Evolutionary conservation across 1,140 invertebrate species (phyloP).

Genomic region (Tribolium castaneum): DNA sequence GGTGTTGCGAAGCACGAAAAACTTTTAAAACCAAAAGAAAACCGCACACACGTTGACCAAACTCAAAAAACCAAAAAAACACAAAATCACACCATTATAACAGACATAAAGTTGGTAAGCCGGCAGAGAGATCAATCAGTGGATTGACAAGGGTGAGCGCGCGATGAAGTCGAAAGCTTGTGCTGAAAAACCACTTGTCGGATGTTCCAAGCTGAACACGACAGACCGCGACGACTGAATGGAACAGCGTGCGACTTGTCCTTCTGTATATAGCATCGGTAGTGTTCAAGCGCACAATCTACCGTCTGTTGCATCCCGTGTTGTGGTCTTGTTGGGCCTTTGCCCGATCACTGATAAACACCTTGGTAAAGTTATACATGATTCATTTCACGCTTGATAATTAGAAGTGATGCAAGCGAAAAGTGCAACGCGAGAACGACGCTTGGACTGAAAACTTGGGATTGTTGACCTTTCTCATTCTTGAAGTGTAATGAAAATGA

Average conservation of each 20-base stretch:
- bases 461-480: constrained; percentile 14
- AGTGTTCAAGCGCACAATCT: constrained; percentile 38
- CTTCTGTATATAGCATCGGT: constrained; percentile 40
- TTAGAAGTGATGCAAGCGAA: constrained; percentile 27
- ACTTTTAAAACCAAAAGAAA: neutral
- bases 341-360: constrained; percentile 17
- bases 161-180: constrained; percentile 1
- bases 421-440: constrained; percentile 25
- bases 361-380: neutral
- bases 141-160: neutral
- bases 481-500: neutral
- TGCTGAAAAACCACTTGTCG: constrained; percentile 39
- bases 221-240: constrained; percentile 42
- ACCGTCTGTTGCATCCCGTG: constrained; percentile 21
- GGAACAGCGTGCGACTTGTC: constrained; percentile 36
- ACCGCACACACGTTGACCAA: constrained; percentile 12
- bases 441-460: constrained; percentile 14
- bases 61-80: constrained; percentile 28
- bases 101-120: neutral
- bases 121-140: neutral
- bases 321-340: neutral
- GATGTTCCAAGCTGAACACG: constrained; percentile 30
- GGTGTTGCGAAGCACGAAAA: neutral
- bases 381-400: constrained; percentile 28
- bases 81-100: constrained; percentile 29